A percentile compares a stretch with the other conserved stretches of the same genome.
Evolutionary conservation across 2,888 invertebrate genomes (phyloP).

Genomic region (Epiblema foenella): DNA sequence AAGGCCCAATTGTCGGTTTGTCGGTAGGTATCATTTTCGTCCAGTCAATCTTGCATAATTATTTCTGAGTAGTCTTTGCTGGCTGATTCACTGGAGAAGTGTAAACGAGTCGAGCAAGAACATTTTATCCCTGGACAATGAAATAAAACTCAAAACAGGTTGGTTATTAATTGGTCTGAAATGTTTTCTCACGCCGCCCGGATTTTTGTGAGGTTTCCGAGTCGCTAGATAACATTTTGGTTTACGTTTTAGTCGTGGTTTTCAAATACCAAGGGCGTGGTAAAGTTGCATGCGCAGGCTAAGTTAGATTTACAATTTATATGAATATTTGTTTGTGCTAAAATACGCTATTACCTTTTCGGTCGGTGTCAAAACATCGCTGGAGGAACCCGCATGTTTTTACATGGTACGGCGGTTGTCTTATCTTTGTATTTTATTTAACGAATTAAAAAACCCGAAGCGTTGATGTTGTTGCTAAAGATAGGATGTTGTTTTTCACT

Average conservation of each 20-base stretch:
- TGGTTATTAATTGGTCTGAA: slow-evolving; percentile 68
- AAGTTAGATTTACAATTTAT: slow-evolving; percentile 23
- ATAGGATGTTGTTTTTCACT: no score
- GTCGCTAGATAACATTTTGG: slow-evolving; percentile 42
- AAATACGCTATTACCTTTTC: slow-evolving; percentile 13
- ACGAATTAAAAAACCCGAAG: neutral
- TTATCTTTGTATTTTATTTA: slow-evolving; percentile 10
- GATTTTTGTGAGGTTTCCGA: slow-evolving; percentile 32
- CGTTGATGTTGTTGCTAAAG: neutral
- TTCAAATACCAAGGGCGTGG: slow-evolving; percentile 27
- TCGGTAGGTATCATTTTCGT: slow-evolving; percentile 37
- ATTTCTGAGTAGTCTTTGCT: slow-evolving; percentile 47
- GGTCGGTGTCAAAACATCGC: slow-evolving; percentile 12
- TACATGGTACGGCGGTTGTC: neutral
- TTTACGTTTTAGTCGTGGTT: slow-evolving; percentile 33
- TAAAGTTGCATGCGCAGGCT: neutral
- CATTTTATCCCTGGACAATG: slow-evolving; percentile 57
- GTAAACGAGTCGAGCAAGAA: slow-evolving; percentile 47
- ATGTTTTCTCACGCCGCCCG: slow-evolving; percentile 65
- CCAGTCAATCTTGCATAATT: slow-evolving; percentile 42
- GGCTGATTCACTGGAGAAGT: slow-evolving; percentile 45
- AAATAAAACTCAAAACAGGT: slow-evolving; percentile 64
- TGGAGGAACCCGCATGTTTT: slow-evolving; percentile 22
- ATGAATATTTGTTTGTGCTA: slow-evolving; percentile 13
- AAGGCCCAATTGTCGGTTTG: slow-evolving; percentile 32